Base-by-base conservation (phyloP, 2,113 vertebrate genomes). In the Gracilinanus agilis region DNA sequence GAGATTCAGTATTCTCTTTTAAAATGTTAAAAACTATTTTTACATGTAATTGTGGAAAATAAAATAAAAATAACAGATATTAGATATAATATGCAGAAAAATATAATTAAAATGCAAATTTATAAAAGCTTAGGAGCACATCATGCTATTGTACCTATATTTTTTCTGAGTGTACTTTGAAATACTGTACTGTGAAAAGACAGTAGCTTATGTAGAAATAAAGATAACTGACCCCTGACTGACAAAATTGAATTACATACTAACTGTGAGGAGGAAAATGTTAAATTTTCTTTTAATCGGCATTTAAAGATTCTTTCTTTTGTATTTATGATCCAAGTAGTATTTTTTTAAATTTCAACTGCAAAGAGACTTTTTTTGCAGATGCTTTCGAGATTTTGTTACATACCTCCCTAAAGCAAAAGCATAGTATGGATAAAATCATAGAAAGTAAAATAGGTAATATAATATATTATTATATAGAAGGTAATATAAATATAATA, bases 271-370 rank as follows among this genome's bases (percentile, higher is more conserved):
- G 44, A 24, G 34, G 0, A 90, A 40, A 67, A 91, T 53, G 90
- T 75, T 88, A 54, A 25, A 95, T 89, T 93, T 93, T 88, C 12
- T 27, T 7, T 94, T 90, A 93, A 88, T 91, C 53, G 6, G 11
- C 23, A 90, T 91, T 88, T 95, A 83, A 61, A 92, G 91, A 93
- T 96, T 25, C 34, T 93, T 96, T 94, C 56, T 95, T n/a, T 89
- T 40, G 88, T 90, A 92, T 90, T 29, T 91, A 0, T 94, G 67
- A 91, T 83, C 49, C 23, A 55, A 88, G 19, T 94, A 44, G 53
- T 58, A 9, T 93, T 96, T 58, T 75, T 94, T 92, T 92, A 91
- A 93, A 90, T 95, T 49, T 91, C 58, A 94, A 95, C 54, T 24
- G 0, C n/a, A 58, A 90, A 75, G 90, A 95, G 44, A 55, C 55